Percentiles rank a stretch among this genome's conserved stretches.
These are phyloP conservation scores for Bellardia pandia DNA, from an alignment of 2,888 invertebrate species.

Conservation along the genomic window DNA sequence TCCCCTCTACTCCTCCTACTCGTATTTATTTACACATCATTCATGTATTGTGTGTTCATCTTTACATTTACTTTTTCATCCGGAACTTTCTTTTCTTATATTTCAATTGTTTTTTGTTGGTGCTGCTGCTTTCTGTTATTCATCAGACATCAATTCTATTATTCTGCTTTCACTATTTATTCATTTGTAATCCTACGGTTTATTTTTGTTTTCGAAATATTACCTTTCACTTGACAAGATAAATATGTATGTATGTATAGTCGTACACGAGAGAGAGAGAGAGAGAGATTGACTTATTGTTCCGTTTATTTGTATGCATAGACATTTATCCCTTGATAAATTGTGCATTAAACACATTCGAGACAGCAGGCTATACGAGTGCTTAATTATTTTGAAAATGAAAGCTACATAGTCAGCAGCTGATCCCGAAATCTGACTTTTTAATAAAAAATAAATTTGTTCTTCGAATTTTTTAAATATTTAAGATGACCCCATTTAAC, in stretches of 20 bases:
- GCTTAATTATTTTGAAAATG: too few relatives aligned
- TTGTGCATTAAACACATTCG: too few relatives aligned
- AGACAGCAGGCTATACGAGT: too few relatives aligned
- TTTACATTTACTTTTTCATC: not conserved
- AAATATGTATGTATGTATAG: not conserved
- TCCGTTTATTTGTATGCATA: not conserved
- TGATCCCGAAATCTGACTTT: too few relatives aligned
- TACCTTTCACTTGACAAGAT: constrained; percentile 16
- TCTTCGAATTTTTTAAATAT: too few relatives aligned
- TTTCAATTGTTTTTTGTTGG: constrained; percentile 22
- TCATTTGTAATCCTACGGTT: constrained; percentile 49
- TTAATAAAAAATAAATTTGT: too few relatives aligned
- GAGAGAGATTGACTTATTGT: constrained; percentile 15
- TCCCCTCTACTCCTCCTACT: not conserved
- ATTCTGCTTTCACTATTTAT: constrained; percentile 36
- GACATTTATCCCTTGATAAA: not conserved
- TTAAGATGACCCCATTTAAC: not conserved
- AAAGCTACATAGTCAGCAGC: too few relatives aligned
- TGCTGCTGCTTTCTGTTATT: not conserved
- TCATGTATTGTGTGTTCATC: not conserved
- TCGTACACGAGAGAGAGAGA: too few relatives aligned
- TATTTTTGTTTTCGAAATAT: constrained; percentile 34
- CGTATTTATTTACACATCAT: not conserved
- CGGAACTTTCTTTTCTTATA: not conserved
- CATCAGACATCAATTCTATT: constrained; percentile 31